These are phyloP conservation scores for Ladona fulva DNA, from an alignment of 1,140 invertebrate species.

Conservation along the genomic window DNA sequence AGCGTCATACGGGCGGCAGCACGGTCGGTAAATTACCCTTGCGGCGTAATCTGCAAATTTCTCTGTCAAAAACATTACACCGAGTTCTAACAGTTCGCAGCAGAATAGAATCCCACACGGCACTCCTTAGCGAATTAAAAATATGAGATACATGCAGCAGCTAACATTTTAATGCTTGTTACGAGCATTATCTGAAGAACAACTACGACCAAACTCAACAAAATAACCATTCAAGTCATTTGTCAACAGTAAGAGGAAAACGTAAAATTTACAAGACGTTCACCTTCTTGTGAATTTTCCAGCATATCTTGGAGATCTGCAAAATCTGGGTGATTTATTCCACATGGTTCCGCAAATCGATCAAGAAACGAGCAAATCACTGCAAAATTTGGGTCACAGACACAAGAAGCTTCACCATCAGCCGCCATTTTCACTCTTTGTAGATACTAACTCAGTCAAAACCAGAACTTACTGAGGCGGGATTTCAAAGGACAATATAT, in stretches of 20 bases:
- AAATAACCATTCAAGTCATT: neutral
- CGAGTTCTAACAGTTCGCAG: too few species aligned
- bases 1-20: constrained; percentile 4
- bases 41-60: neutral
- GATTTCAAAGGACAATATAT: neutral
- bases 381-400: constrained; percentile 91
- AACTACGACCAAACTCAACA: neutral
- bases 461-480: neutral
- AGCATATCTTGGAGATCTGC: constrained; percentile 75
- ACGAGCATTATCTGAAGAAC: neutral
- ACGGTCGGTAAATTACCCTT: neutral
- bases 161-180: neutral
- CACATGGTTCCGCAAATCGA: constrained; percentile 73
- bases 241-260: neutral
- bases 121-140: neutral
- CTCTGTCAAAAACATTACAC: neutral
- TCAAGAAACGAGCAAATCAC: constrained; percentile 89
- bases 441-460: constrained; percentile 10
- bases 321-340: constrained; percentile 65
- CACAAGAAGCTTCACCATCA: constrained; percentile 73
- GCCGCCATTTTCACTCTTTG: constrained; percentile 57
- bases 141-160: neutral
- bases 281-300: constrained; percentile 79
- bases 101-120: too few species aligned
- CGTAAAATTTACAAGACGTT: constrained; percentile 27